Evolutionary conservation across 2,797 vertebrate species (phyloP), one percentile per base, ranked within the genome.

Genomic region (Phylloscopus collybita): DNA sequence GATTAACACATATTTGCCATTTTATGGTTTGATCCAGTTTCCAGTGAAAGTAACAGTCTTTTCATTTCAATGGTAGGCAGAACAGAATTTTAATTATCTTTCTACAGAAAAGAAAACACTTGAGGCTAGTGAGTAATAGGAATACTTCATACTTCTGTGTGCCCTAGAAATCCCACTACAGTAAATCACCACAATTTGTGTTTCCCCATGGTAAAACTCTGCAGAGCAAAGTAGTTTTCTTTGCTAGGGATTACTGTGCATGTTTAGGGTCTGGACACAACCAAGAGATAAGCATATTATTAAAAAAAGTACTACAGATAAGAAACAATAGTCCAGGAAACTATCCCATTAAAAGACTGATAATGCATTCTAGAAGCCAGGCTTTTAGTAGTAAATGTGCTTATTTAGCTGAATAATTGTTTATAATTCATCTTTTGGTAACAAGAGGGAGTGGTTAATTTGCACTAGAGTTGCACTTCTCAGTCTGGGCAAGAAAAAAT

Each of bases 401-500:
- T 95, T 96, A 80, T 76, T 95, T 96, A 76, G 34, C 67, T 75
- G 29, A 69, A 73, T 79, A 96, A 81, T 66, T 87, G 84, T 92
- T 82, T 74, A 92, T 90, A 93, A 96, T 92, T 97, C 70, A 95
- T 82, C 62, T 66, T 93, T 92, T 85, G 22, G 38, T 91, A 95
- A 93, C 38, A 80, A 95, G 69, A 32, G 23, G 51, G 70, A 96
- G 86, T 42, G 22, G 64, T 79, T 92, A 88, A 73, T 92, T 82
- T 90, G 42, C 78, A 93, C 44, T 88, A 67, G 96, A 95, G 88
- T 88, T 94, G 50, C 34, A 44, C 54, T 95, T 94, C 80, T 97
- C 61, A 54, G 76, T 92, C 47, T 80, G 30, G 65, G 38, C 16
- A 80, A 82, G 72, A 94, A 95, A 92, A 94, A 94, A 80, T 3